phyloP scores from a whole-genome alignment of 2,888 invertebrate species.

The Drosophila subquinaria region DNA sequence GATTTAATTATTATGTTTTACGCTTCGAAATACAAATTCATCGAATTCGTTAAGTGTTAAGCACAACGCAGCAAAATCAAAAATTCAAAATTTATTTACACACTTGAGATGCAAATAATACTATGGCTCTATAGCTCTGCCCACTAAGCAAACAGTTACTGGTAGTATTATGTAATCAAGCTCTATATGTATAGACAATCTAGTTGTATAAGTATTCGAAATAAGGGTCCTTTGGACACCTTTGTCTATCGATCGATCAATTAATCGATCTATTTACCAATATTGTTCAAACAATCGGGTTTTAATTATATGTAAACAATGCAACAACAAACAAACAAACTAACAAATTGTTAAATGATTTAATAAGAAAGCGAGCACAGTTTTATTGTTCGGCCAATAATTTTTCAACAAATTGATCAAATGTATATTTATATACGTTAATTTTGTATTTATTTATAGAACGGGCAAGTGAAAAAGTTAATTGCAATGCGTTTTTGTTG shows the following conservation, averaged over 20 bases:
- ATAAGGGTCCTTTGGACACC: conserved; percentile 27
- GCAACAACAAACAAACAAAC: conserved; percentile 40
- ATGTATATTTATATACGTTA: conserved; percentile 64
- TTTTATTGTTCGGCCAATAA: conserved; percentile 66
- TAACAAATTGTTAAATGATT: conserved; percentile 64
- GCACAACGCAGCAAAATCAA: conserved; percentile 74
- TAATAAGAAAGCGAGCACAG: conserved; percentile 43
- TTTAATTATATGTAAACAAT: conserved; percentile 56
- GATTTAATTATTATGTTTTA: conserved; percentile 33
- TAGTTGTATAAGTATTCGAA: conserved; percentile 53
- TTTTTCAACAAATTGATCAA: conserved; percentile 76
- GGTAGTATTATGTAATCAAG: conserved; percentile 70
- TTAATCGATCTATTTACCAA: conserved; percentile 38
- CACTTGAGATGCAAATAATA: conserved; percentile 37
- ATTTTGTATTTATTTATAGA: conserved; percentile 73
- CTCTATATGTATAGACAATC: conserved; percentile 58
- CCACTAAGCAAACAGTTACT: conserved; percentile 67
- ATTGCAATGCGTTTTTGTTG: conserved; percentile 81
- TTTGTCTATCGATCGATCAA: conserved; percentile 20
- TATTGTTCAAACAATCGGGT: conserved; percentile 75
- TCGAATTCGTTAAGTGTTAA: conserved; percentile 58
- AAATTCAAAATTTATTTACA: conserved; percentile 51
- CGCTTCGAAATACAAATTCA: conserved; percentile 55
- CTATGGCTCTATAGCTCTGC: conserved; percentile 37
- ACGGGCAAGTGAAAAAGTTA: conserved; percentile 50